Percentiles rank a stretch among this genome's conserved stretches.
These are phyloP conservation scores for Thymelicus sylvestris DNA, from an alignment of 2,888 invertebrate species.

Conservation along the genomic window DNA sequence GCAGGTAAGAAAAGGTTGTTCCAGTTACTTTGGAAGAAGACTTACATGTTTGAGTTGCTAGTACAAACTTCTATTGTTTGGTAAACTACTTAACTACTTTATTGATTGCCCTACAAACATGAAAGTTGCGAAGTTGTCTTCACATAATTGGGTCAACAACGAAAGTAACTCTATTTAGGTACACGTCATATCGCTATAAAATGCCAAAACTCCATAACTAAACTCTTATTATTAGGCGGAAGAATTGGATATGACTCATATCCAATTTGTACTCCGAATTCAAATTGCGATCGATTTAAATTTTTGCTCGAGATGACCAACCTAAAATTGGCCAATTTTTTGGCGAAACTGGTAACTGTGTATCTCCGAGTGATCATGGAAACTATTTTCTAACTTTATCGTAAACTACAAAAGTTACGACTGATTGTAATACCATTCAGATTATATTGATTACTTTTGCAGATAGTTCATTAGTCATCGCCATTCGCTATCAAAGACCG, in stretches of 20 bases:
- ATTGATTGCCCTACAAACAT: slow-evolving; percentile 29
- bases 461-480: not conserved
- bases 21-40: not conserved
- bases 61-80: slow-evolving; percentile 16
- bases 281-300: too few species aligned
- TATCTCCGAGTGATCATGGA: too few species aligned
- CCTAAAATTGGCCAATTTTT: too few species aligned
- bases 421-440: not conserved
- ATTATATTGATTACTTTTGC: not conserved
- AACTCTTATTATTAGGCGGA: too few species aligned
- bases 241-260: too few species aligned
- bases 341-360: too few species aligned
- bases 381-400: too few species aligned
- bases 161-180: not conserved
- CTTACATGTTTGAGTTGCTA: not conserved
- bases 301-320: too few species aligned
- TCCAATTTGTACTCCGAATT: too few species aligned
- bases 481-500: not conserved
- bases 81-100: slow-evolving; percentile 5
- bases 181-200: not conserved
- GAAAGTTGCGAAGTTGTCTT: slow-evolving; percentile 18
- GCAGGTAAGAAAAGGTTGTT: too few species aligned
- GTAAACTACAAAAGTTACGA: too few species aligned
- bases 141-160: slow-evolving; percentile 21
- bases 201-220: not conserved